Conservation (phyloP, 2,113 vertebrate genomes). For the Gavialis gangeticus region DNA sequence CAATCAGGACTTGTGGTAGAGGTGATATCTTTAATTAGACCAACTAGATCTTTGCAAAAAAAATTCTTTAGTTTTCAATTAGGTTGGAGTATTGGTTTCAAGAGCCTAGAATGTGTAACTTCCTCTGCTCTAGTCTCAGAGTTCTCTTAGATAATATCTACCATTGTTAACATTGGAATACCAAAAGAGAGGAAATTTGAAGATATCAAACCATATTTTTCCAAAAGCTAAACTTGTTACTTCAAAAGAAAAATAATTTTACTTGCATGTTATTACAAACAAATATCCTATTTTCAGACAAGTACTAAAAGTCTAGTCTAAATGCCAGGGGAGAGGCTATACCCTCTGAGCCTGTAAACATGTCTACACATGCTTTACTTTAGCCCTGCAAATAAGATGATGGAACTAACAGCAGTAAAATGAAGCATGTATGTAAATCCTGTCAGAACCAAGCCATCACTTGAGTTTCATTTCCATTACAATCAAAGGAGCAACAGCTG, state of each 20-base stretch:
- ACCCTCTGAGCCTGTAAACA: neutral
- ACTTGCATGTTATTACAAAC: no score
- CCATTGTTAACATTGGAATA: neutral
- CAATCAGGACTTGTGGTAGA: no score
- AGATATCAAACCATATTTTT: neutral
- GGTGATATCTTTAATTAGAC: no score
- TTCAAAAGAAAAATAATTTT: neutral
- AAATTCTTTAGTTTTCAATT: no score
- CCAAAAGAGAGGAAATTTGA: neutral
- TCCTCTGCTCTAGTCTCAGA: neutral
- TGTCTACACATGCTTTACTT: neutral
- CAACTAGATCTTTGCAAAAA: no score
- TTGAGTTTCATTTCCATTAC: neutral
- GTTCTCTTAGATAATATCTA: neutral
- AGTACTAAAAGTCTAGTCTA: no score
- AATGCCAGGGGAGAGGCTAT: no score
- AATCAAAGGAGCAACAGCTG: no score
- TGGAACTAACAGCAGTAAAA: neutral
- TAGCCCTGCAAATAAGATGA: neutral
- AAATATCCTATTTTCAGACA: no score
- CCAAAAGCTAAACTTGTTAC: neutral
- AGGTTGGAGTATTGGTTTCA: accelerated
- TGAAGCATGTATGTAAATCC: neutral
- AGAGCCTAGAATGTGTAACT: accelerated
- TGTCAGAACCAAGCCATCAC: neutral